Percentiles rank a stretch among this genome's conserved stretches.
These are phyloP conservation scores for Brachypalpus laphriformis DNA, from an alignment of 2,888 invertebrate species.

Conservation along the genomic window DNA sequence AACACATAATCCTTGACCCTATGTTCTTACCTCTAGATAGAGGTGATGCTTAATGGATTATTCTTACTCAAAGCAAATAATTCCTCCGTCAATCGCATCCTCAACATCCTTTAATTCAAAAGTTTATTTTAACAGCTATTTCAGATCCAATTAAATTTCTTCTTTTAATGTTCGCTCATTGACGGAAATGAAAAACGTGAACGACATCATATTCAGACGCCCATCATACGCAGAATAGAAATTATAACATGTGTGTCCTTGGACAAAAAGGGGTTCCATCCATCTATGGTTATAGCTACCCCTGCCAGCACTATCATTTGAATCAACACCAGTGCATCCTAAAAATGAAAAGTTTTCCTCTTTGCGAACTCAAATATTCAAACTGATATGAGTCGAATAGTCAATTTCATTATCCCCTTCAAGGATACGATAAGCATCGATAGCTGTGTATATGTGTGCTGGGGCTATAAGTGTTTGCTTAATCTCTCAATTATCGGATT, in stretches of 20 bases:
- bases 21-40: too few species aligned
- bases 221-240: slow-evolving; percentile 3
- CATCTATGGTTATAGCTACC: background rate
- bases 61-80: too few species aligned
- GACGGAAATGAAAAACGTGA: slow-evolving; percentile 15
- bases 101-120: background rate
- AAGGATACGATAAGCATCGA: slow-evolving; percentile 37
- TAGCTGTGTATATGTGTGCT: background rate
- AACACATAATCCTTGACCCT: too few species aligned
- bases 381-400: slow-evolving; percentile 69
- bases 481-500: slow-evolving; percentile 74
- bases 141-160: slow-evolving; percentile 51
- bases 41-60: too few species aligned
- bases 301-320: slow-evolving; percentile 34
- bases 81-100: too few species aligned
- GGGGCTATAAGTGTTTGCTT: slow-evolving; percentile 56
- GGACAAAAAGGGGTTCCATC: slow-evolving; percentile 1
- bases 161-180: slow-evolving; percentile 4
- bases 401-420: slow-evolving; percentile 68
- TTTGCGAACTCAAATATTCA: slow-evolving; percentile 42
- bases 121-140: slow-evolving; percentile 11
- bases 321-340: slow-evolving; percentile 32
- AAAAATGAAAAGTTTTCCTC: slow-evolving; percentile 41
- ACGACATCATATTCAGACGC: slow-evolving; percentile 7
- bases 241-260: slow-evolving; percentile 34